Base-by-base conservation (phyloP, 2,888 invertebrate species). In the Caenorhabditis drosophilae region DNA sequence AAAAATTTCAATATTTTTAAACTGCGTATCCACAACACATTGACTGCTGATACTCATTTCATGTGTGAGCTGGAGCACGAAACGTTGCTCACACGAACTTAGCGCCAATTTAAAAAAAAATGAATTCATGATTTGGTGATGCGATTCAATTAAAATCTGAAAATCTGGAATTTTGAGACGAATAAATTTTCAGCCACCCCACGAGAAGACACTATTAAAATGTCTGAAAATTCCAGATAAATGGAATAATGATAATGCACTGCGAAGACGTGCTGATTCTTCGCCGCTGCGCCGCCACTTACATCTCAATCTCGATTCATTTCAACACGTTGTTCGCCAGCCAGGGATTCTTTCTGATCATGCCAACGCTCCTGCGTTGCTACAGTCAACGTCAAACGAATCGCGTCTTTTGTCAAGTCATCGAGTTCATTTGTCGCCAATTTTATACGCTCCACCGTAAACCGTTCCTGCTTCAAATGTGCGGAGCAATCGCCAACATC, bases 371-470 rank as follows among this genome's bases (percentile, higher is more conserved):
- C 25, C 86, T 98, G 46, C 92, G 95, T 86, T 91, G 97, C 54
- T 99, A 98, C 85, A 93, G 95, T 2, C 93, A 94, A 81, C 94
- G 96, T 85, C 97, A 96, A 52, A 94, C 95, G 0, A 98, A 99
- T 85, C 91, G 91, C 83, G 87, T 96, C 22, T 91, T 98, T 1
- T 93, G 92, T 4, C 91, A 93, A 0, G 94, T 96, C 0, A 92
- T 98, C 53, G 96, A 98, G 84, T 98, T 96, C 84, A 93, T 95
- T 0, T 96, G 96, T 15, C 94, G 96, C 83, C 97, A 98, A 84
- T 97, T 99, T 85, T 99, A 97, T 85, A 88, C 97, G 59, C 89
- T 99, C 84, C 98, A 99, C 84, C 89, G 98, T 12, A 72, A 67
- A 20, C 74, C 70, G n/a, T 70, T 72, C 42, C 57, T 70, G 0